Evolutionary conservation across 2,888 invertebrate genomes (phyloP), one percentile per base, ranked within the genome.

Genomic region (Protophormia terraenovae): DNA sequence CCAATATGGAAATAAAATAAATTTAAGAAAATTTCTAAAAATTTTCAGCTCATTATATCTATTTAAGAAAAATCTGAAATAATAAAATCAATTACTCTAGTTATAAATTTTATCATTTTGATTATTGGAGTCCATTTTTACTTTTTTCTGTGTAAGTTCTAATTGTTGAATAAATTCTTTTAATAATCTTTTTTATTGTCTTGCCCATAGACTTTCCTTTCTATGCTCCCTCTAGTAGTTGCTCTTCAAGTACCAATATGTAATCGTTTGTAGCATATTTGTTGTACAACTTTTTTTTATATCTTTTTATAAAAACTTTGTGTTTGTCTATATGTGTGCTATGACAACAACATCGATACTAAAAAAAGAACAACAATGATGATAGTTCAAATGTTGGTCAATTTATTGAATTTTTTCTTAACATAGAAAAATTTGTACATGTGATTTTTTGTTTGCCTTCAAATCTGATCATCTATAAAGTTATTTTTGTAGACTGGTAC

Each of bases 401-500:
- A 90, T 90, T 90, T 90, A 91, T 90, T 91, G 90, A 90, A 89
- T 89, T 88, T 73, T 79, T 83, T 83, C 69, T 81, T 53, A 55
- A 55, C 62, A 55, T 53, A 69, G 32, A 67, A 32, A 35, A 24
- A 29, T 5, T 10, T 55, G 10, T 32, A n/a, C n/a, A 24, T 60
- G 35, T 41, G 22, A 27, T 8, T 77, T 22, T 67, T 47, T 67
- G 69, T 62, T 53, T 69, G 24, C 45, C 45, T 67, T 72, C 4
- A 64, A 84, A 80, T 80, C 76, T 69, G 79, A 79, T 75, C 64
- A 76, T 47, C 53, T 64, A 24, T 16, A 19, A 50, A 22, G 45
- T 7, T n/a, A 35, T 64, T 10, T 50, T 66, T 60, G 53, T 76
- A 45, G 0, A 47, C 67, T n/a, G n/a, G n/a, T n/a, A n/a, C n/a